Percentiles rank a stretch among this genome's conserved stretches.
Evolutionary conservation across 2,888 invertebrate species (phyloP).

Genomic region (Orgyia antiqua): DNA sequence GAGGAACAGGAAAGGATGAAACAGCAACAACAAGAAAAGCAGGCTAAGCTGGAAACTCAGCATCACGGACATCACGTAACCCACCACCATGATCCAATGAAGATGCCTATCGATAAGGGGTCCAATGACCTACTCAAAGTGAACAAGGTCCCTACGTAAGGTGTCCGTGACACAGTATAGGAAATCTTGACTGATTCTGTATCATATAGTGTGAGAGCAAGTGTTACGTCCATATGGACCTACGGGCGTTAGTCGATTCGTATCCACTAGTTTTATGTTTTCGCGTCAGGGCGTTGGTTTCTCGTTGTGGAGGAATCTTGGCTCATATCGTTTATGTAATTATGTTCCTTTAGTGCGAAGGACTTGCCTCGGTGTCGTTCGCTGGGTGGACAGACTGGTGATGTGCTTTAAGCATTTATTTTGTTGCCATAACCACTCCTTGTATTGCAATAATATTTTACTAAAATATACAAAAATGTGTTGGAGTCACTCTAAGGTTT

Average conservation of each 20-base stretch:
- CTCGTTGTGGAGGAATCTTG: conserved; percentile 57
- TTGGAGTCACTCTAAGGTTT: conserved; percentile 69
- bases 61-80: conserved; percentile 84
- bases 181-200: conserved; percentile 74
- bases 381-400: conserved; percentile 72
- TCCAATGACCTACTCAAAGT: conserved; percentile 87
- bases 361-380: conserved; percentile 67
- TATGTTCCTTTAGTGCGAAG: conserved; percentile 75
- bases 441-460: conserved; percentile 78
- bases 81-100: conserved; percentile 85
- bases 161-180: conserved; percentile 49
- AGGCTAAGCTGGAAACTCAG: conserved; percentile 86
- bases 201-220: conserved; percentile 76
- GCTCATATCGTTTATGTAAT: conserved; percentile 58
- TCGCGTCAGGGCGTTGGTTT: conserved; percentile 50
- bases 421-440: conserved; percentile 78
- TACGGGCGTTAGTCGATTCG: conserved; percentile 68
- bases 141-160: conserved; percentile 88
- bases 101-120: conserved; percentile 85
- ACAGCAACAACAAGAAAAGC: conserved; percentile 92
- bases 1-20: conserved; percentile 95
- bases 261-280: conserved; percentile 75
- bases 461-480: conserved; percentile 72
- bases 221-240: conserved; percentile 69
- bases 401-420: conserved; percentile 79